phyloP scores from a whole-genome alignment of 1,140 invertebrate genomes.

The Hirudo medicinalis region DNA sequence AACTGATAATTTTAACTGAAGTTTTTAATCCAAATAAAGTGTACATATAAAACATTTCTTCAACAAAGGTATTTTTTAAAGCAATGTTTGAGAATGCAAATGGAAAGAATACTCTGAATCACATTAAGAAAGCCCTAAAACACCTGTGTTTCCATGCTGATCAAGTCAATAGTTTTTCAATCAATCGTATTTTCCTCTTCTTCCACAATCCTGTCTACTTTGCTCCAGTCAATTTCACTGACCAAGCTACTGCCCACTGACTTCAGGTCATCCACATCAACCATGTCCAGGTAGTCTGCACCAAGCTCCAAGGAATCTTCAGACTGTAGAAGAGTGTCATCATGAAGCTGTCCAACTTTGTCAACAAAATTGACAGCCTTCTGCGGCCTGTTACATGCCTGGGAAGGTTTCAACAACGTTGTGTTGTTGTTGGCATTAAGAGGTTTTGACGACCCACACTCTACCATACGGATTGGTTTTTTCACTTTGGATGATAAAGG shows the following conservation, averaged over 20 bases:
- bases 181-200: not conserved
- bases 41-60: not conserved
- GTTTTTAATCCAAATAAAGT: not conserved
- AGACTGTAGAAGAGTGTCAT: not conserved
- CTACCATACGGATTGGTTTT: too few relatives aligned
- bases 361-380: too few relatives aligned
- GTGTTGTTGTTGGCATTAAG: too few relatives aligned
- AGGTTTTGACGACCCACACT: too few relatives aligned
- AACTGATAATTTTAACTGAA: not conserved
- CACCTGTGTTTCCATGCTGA: too few relatives aligned
- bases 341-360: too few relatives aligned
- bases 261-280: slow-evolving; percentile 33
- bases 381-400: too few relatives aligned
- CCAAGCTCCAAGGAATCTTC: not conserved
- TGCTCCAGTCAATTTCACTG: slow-evolving; percentile 39
- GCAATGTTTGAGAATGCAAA: not conserved
- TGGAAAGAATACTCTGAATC: too few relatives aligned
- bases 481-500: too few relatives aligned
- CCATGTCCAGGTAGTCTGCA: slow-evolving; percentile 31
- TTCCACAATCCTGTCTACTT: slow-evolving; percentile 33
- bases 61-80: not conserved
- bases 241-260: slow-evolving; percentile 33
- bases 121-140: too few relatives aligned
- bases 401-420: too few relatives aligned
- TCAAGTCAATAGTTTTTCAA: not conserved